Evolutionary conservation across 2,797 vertebrate species (phyloP).

Genomic region (Macropus fuliginosus): DNA sequence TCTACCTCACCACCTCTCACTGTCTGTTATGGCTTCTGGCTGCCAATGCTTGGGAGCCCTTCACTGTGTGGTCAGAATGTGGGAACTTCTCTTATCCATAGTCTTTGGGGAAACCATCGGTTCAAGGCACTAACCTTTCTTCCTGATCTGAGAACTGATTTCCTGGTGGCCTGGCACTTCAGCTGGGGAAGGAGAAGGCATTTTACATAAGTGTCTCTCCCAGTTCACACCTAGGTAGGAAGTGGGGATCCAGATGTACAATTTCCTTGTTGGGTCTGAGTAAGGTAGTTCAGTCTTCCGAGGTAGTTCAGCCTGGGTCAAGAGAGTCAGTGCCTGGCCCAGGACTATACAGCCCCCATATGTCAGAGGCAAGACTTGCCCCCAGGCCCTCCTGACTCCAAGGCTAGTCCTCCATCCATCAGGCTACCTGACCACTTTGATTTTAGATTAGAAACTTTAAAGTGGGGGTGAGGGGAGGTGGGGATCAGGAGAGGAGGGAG

Average conservation of each 20-base stretch:
- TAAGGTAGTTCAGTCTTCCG: neutral
- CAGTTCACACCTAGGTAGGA: neutral
- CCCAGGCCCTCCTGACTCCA: neutral
- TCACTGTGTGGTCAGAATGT: accelerated
- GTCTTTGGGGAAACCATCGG: neutral
- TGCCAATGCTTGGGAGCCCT: constrained; percentile 1
- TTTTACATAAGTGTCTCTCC: neutral
- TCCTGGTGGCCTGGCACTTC: neutral
- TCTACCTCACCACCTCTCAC: neutral
- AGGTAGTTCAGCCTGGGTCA: too few species aligned
- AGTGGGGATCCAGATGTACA: neutral
- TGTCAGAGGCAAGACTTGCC: neutral
- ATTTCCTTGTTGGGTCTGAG: neutral
- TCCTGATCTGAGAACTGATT: neutral
- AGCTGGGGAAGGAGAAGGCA: neutral
- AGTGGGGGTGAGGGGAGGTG: accelerated
- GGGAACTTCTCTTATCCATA: neutral
- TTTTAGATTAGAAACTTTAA: neutral
- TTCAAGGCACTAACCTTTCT: neutral
- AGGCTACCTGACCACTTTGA: neutral
- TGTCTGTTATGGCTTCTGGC: accelerated
- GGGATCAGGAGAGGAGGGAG: neutral
- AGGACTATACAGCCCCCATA: neutral
- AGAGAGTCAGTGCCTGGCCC: too few species aligned
- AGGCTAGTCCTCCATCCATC: neutral